A percentile compares a stretch with the other conserved stretches of the same genome.
Evolutionary conservation across 1,140 invertebrate genomes (phyloP).

Genomic region (Brachionus plicatilis): DNA sequence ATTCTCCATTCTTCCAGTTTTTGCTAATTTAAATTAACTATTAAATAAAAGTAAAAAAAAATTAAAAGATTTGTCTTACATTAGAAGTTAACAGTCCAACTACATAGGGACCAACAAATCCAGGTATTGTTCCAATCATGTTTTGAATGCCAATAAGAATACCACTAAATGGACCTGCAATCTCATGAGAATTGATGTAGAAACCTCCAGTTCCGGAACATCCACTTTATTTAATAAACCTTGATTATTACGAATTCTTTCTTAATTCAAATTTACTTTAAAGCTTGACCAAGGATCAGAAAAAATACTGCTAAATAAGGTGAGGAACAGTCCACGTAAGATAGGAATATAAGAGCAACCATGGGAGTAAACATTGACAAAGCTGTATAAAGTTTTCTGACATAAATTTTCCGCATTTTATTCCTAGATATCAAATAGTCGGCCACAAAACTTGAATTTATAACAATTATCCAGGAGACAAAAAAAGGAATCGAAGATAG

Average conservation of each 20-base stretch:
- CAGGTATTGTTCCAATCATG: conserved; percentile 15
- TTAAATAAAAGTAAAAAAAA: background rate
- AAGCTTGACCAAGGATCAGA: conserved; percentile 7
- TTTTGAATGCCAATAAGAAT: conserved; percentile 35
- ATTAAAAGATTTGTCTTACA: background rate
- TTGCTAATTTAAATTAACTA: background rate
- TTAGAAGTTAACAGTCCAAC: background rate
- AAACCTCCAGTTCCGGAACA: background rate
- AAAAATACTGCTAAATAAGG: conserved; percentile 3
- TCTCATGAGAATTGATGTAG: conserved; percentile 5
- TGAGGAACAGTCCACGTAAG: background rate
- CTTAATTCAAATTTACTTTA: conserved; percentile 5
- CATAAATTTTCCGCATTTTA: background rate
- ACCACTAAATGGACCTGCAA: conserved; percentile 15
- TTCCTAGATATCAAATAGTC: background rate
- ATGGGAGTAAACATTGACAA: background rate
- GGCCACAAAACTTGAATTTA: conserved; percentile 9
- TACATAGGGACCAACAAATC: conserved; percentile 12
- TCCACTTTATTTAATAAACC: background rate
- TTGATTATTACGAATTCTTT: background rate
- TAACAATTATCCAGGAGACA: background rate
- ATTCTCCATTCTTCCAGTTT: conserved; percentile 25
- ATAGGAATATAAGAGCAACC: background rate
- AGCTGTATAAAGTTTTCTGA: background rate
- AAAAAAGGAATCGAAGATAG: conserved; percentile 15